Evolutionary conservation across 1,140 invertebrate genomes (phyloP).

Genomic region (Eulimnadia texana): DNA sequence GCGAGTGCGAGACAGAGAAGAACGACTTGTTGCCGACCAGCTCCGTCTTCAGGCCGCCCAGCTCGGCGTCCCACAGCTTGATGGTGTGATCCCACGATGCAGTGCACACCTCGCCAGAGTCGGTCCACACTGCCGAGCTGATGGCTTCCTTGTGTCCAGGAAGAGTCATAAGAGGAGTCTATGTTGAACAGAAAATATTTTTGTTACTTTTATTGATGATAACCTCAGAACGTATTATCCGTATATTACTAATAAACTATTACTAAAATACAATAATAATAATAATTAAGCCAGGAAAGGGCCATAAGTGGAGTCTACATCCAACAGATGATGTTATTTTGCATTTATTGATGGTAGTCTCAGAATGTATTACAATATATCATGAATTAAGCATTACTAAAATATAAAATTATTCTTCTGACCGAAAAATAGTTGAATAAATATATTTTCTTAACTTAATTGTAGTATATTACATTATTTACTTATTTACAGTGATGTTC

Average conservation of each 20-base stretch:
- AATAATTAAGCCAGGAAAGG: constrained; percentile 79
- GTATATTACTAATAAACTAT: neutral
- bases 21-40: constrained; percentile 80
- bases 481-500: no score
- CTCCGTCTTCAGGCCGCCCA: constrained; percentile 64
- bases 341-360: no score
- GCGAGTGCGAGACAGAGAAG: constrained; percentile 71
- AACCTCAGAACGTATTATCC: neutral
- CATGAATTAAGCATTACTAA: neutral
- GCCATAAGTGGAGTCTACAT: constrained; percentile 68
- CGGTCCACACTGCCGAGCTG: constrained; percentile 68
- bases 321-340: no score
- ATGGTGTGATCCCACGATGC: constrained; percentile 91
- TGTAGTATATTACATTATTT: neutral
- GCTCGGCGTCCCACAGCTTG: constrained; percentile 82
- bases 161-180: constrained; percentile 74
- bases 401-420: no score
- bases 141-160: constrained; percentile 85
- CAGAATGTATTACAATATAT: neutral
- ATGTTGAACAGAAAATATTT: constrained; percentile 26
- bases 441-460: neutral
- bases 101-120: constrained; percentile 55
- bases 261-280: no score
- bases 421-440: no score
- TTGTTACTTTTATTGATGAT: no score